Base-by-base conservation (phyloP, 2,797 vertebrate genomes). In the Xenentodon cancila region DNA sequence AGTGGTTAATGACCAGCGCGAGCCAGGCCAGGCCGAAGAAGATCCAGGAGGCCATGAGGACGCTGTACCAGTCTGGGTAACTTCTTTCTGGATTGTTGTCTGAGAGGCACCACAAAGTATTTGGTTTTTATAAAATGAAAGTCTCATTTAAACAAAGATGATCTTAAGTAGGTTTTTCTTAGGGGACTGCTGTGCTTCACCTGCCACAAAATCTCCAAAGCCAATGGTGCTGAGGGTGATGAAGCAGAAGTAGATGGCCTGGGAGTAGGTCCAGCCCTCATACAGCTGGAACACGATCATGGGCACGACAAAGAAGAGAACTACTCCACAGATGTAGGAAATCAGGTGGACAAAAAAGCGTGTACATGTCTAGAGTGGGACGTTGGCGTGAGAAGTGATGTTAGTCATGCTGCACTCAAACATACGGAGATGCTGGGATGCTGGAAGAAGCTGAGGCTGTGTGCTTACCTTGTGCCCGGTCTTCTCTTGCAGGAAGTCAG, bases 11-110 rank as follows among this genome's bases (percentile, higher is more conserved):
- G 48, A 97, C 48, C 43, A 97, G 79, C 11, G 97, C 93, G 54
- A 97, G 88, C 96, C 96, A 98, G 0, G 97, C 95, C 94, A 98
- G 88, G 54, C 97, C 96, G 50, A 98, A 97, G 75, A 98, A 96
- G 77, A 98, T 98, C 97, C 97, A 98, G 0, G 93, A 84, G 34
- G 94, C 94, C 71, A 96, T 86, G 4, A 95, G 71, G 58, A 95
- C 56, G 66, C 94, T 94, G 83, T 97, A 97, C 96, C 97, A 97
- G 9, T 82, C 51, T 0, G 95, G 96, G 75, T 96, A 97, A 0
- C 0, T 6, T 18, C 25, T 88, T 5, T 94, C 92, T 30, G 95
- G 94, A 64, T 95, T 92, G 74, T 82, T 93, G 47, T 95, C 96
- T 98, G 66, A 15, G 46, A 64, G 8, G 37, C 20, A 59, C 19